Evolutionary conservation across 1,140 invertebrate species (phyloP).

Genomic region (Penaeus chinensis): DNA sequence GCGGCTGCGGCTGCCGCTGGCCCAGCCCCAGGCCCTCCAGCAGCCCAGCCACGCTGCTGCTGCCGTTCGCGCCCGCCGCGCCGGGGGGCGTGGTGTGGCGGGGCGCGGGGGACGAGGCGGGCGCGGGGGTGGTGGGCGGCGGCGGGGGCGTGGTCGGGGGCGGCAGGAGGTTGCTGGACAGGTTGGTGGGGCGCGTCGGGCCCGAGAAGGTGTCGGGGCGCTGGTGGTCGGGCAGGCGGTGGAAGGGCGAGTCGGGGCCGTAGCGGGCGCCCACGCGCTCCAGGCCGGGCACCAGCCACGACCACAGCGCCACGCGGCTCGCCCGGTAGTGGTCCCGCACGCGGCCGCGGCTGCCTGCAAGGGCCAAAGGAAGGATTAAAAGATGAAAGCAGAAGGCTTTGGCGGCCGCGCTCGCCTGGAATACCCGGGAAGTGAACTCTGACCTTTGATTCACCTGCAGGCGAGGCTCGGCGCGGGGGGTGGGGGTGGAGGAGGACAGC

Average conservation of each 20-base stretch:
- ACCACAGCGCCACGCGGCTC: conserved; percentile 72
- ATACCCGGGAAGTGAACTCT: conserved; percentile 61
- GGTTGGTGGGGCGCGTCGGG: conserved; percentile 49
- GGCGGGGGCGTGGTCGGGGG: conserved; percentile 66
- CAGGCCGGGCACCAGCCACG: conserved; percentile 72
- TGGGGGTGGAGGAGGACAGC: not conserved
- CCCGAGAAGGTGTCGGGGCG: conserved; percentile 60
- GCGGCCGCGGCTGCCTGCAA: conserved; percentile 37
- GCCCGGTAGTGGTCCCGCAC: conserved; percentile 72
- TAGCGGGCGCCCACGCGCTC: conserved; percentile 51
- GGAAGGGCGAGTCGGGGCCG: conserved; percentile 55
- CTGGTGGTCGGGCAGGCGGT: conserved; percentile 64
- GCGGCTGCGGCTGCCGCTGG: conserved; percentile 13
- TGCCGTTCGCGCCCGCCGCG: conserved; percentile 46
- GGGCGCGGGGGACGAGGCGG: conserved; percentile 74
- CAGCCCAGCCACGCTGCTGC: conserved; percentile 15
- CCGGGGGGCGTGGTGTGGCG: conserved; percentile 65
- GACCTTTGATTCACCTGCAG: conserved; percentile 28
- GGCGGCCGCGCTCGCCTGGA: conserved; percentile 18
- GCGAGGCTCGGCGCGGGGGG: not conserved
- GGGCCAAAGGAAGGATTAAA: not conserved
- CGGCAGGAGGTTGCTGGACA: conserved; percentile 38
- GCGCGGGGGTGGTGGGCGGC: conserved; percentile 65
- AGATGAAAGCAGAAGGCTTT: not conserved
- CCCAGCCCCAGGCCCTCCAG: not conserved